Percentiles rank a stretch among this genome's conserved stretches.
Conservation (phyloP, 2,113 vertebrate genomes). For the Synchiropus splendidus region DNA sequence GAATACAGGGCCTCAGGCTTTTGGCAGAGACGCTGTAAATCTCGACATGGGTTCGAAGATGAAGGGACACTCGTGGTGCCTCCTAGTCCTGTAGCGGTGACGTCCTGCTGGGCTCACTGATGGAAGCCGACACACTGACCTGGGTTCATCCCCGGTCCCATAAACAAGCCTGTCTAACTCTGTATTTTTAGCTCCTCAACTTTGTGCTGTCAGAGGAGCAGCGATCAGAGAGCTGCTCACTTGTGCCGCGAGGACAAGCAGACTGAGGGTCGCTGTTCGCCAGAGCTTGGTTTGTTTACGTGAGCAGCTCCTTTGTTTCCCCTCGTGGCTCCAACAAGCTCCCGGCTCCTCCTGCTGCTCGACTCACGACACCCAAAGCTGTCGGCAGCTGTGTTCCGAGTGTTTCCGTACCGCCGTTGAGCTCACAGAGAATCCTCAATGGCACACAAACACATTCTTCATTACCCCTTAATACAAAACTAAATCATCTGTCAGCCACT, state of each 20-base stretch:
- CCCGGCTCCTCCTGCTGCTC: constrained; percentile 17
- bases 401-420: constrained; percentile 1
- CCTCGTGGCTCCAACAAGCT: constrained; percentile 31
- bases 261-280: constrained; percentile 14
- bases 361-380: constrained; percentile 24
- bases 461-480: too few species aligned
- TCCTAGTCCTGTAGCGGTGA: too few species aligned
- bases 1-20: too few species aligned
- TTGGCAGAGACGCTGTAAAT: too few species aligned
- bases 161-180: constrained; percentile 42
- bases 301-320: constrained; percentile 19
- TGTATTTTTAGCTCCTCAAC: constrained; percentile 50
- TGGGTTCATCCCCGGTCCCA: constrained; percentile 10
- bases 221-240: constrained; percentile 26
- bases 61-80: too few species aligned
- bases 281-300: constrained; percentile 17
- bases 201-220: constrained; percentile 35
- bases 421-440: constrained; percentile 27
- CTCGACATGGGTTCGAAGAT: too few species aligned
- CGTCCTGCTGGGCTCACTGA: too few species aligned
- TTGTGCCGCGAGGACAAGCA: constrained; percentile 7
- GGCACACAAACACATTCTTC: constrained; percentile 14
- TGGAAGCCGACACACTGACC: constrained; percentile 15
- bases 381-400: constrained; percentile 19
- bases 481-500: not conserved